Evolutionary conservation across 2,888 invertebrate genomes (phyloP).

Genomic region (Mechanitis mazaeus): DNA sequence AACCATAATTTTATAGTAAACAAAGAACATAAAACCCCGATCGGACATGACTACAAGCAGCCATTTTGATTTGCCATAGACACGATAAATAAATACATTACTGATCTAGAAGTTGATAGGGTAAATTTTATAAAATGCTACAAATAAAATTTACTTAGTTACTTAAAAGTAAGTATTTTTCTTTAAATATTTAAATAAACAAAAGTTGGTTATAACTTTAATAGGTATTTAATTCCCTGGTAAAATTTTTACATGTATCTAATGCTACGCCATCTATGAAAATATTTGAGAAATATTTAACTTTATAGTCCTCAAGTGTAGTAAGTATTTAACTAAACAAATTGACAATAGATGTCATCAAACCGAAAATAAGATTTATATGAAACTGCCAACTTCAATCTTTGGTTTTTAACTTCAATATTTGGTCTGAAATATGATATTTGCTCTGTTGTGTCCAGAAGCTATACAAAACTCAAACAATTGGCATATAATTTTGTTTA

Average conservation of each 20-base stretch:
- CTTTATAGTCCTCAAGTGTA: neutral
- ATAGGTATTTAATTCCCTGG: too few species aligned
- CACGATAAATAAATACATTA: slow-evolving; percentile 32
- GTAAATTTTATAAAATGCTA: neutral
- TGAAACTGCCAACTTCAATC: too few species aligned
- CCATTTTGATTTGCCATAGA: slow-evolving; percentile 73
- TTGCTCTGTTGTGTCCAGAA: too few species aligned
- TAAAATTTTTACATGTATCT: too few species aligned
- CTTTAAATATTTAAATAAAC: too few species aligned
- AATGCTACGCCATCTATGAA: slow-evolving; percentile 5
- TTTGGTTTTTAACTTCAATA: too few species aligned
- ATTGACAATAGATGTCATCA: slow-evolving; percentile 4
- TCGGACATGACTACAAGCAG: slow-evolving; percentile 67
- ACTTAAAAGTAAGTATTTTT: too few species aligned
- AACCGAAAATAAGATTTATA: neutral
- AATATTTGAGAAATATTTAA: neutral
- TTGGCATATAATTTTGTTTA: too few species aligned
- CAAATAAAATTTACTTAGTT: too few species aligned
- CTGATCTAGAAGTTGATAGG: neutral
- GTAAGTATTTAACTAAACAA: neutral
- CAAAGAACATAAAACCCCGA: slow-evolving; percentile 71
- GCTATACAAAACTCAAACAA: too few species aligned
- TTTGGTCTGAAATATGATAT: too few species aligned
- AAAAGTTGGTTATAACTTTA: too few species aligned
- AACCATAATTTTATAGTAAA: slow-evolving; percentile 68